Conservation (phyloP, 2,113 vertebrate species). For the Rhizomys pruinosus region DNA sequence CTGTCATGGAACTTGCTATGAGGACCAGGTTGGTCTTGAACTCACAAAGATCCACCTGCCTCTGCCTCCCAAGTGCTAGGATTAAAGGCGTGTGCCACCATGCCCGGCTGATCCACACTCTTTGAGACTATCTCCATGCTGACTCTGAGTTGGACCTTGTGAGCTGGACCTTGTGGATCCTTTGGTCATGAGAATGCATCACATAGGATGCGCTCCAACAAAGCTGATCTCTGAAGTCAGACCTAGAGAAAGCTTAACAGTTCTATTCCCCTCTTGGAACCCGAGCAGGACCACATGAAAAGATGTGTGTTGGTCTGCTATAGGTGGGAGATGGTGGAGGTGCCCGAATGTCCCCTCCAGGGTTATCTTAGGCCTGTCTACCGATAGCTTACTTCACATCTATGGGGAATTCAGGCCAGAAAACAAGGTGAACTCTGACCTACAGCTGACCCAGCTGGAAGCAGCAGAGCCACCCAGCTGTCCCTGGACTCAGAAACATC, state of each 20-base stretch:
- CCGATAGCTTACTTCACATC: neutral
- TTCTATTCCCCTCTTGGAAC: neutral
- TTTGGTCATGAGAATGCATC: neutral
- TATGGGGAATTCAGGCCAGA: neutral
- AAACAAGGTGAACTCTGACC: neutral
- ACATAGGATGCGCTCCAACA: accelerated
- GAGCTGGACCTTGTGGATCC: no score
- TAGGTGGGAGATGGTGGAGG: neutral
- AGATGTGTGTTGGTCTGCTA: neutral
- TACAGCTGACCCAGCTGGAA: neutral
- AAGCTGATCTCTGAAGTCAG: neutral
- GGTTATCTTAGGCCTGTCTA: neutral
- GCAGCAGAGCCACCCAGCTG: neutral
- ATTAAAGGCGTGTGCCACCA: no score
- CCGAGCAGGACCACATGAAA: accelerated
- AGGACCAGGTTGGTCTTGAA: no score
- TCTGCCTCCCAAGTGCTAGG: no score
- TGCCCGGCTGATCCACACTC: neutral
- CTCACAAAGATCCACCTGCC: no score
- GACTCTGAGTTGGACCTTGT: neutral
- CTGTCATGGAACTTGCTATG: no score
- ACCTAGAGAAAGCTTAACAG: neutral
- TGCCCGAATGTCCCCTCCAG: neutral
- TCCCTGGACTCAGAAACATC: neutral
- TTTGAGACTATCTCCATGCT: neutral